Percentiles rank a stretch among this genome's conserved stretches.
These are phyloP conservation scores for Argentina silus DNA, from an alignment of 2,797 vertebrate genomes.

Conservation along the genomic window DNA sequence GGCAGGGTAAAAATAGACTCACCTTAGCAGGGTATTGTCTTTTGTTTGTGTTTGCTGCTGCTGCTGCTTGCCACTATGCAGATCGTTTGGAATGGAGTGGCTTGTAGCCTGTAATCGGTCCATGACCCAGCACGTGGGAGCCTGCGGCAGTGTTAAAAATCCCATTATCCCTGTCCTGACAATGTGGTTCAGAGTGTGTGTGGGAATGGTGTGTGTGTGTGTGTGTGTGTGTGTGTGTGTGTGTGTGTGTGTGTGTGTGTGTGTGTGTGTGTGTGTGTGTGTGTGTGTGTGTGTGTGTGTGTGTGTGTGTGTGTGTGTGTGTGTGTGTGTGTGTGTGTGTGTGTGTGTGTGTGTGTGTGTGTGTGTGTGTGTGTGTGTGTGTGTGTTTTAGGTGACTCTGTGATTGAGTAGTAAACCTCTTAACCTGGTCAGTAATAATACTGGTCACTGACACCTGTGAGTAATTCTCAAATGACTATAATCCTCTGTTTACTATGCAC, in stretches of 20 bases:
- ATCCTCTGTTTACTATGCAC: neutral
- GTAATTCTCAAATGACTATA: neutral
- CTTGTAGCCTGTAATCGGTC: constrained; percentile 76
- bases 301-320: neutral
- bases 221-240: constrained; percentile 39
- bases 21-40: constrained; percentile 41
- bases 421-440: neutral
- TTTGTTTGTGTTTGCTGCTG: constrained; percentile 44
- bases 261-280: constrained; percentile 26
- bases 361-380: neutral
- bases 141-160: constrained; percentile 65
- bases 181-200: constrained; percentile 35
- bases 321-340: neutral
- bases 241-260: constrained; percentile 53
- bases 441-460: neutral
- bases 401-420: neutral
- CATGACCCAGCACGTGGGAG: constrained; percentile 64
- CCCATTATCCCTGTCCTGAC: constrained; percentile 66
- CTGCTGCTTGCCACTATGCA: constrained; percentile 35
- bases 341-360: neutral
- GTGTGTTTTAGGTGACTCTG: neutral
- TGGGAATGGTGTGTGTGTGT: constrained; percentile 1
- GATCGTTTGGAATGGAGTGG: constrained; percentile 61
- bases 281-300: neutral
- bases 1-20: constrained; percentile 41